These are phyloP conservation scores for Sinocyclocheilus anshuiensis DNA, from an alignment of 2,113 vertebrate species.

Conservation along the genomic window DNA sequence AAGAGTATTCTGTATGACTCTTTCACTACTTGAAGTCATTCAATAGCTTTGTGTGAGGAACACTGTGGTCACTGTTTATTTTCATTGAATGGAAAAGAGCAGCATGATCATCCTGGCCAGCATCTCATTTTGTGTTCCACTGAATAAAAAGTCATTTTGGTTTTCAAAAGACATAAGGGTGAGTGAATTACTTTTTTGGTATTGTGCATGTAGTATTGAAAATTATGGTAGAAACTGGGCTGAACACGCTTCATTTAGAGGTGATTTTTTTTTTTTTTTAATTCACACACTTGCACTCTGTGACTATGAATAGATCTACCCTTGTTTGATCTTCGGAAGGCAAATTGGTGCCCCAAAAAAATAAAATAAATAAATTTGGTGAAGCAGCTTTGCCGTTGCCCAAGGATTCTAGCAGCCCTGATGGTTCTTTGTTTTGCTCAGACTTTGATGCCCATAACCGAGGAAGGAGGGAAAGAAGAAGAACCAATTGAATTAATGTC, in stretches of 20 bases:
- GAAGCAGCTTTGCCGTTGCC: neutral
- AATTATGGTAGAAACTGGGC: neutral
- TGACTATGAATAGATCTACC: constrained; percentile 2
- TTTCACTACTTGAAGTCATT: no score
- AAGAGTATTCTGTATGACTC: neutral
- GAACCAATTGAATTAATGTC: constrained; percentile 21
- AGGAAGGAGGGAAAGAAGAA: neutral
- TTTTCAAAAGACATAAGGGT: neutral
- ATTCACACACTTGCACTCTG: neutral
- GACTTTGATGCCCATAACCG: constrained; percentile 5
- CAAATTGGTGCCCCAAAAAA: neutral
- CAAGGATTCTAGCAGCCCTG: neutral
- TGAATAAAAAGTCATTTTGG: neutral
- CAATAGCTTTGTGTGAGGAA: neutral
- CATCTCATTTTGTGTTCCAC: neutral
- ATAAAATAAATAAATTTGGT: neutral
- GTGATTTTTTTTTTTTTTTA: neutral
- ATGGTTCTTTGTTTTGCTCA: constrained; percentile 1
- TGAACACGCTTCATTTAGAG: neutral
- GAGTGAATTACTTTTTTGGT: neutral
- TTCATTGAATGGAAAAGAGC: neutral
- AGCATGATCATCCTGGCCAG: neutral
- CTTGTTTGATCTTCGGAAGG: constrained; percentile 1
- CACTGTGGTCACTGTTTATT: neutral
- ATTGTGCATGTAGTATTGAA: neutral